Conservation (phyloP, 2,113 vertebrate genomes). For the Lycocorax pyrrhopterus region DNA sequence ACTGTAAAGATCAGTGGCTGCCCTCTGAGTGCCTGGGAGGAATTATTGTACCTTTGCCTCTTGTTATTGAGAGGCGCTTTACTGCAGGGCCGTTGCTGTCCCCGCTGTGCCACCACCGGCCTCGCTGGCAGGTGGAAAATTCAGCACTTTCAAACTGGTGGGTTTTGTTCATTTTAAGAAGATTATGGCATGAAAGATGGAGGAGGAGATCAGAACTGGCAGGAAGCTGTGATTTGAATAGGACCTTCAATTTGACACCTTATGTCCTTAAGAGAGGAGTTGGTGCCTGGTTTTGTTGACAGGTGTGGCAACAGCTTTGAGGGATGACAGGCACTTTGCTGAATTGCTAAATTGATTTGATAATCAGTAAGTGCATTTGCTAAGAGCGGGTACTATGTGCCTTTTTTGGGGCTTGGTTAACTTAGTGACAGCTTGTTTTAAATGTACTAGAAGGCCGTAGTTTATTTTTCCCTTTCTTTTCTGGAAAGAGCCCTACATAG, state of each 20-base stretch:
- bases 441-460: neutral
- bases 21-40: neutral
- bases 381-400: constrained; percentile 12
- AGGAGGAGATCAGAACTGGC: constrained; percentile 53
- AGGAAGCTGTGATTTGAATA: constrained; percentile 67
- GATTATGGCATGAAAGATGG: constrained; percentile 57
- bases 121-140: neutral
- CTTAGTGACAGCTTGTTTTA: constrained; percentile 46
- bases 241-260: constrained; percentile 65
- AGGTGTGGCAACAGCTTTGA: constrained; percentile 32
- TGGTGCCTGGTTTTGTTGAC: constrained; percentile 47
- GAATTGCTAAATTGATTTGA: constrained; percentile 64
- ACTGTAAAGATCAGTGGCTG: neutral
- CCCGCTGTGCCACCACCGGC: neutral
- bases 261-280: constrained; percentile 57
- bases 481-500: neutral
- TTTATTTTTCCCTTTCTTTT: neutral
- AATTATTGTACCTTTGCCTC: neutral
- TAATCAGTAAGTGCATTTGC: constrained; percentile 65
- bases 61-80: neutral
- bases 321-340: constrained; percentile 47
- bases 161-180: constrained; percentile 62
- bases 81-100: neutral
- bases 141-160: neutral
- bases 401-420: constrained; percentile 49